Evolutionary conservation across 2,888 invertebrate genomes (phyloP).

Genomic region (Drosophila flavopinicola): DNA sequence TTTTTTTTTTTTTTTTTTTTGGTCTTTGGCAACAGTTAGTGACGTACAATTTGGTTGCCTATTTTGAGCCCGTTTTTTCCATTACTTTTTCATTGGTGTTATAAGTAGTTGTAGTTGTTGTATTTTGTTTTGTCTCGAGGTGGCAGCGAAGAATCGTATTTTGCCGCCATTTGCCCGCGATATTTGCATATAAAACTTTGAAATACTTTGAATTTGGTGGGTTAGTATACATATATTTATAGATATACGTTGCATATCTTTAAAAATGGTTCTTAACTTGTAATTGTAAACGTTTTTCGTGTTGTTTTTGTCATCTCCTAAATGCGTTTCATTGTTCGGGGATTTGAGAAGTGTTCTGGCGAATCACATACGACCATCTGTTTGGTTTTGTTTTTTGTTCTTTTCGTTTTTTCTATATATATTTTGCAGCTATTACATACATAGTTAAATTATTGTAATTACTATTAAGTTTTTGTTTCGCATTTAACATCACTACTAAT

Average conservation of each 20-base stretch:
- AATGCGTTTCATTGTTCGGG: slow-evolving; percentile 54
- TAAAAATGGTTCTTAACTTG: slow-evolving; percentile 70
- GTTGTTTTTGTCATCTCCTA: slow-evolving; percentile 37
- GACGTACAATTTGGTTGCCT: slow-evolving; percentile 11
- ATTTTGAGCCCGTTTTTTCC: slow-evolving; percentile 28
- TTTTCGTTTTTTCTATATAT: slow-evolving; percentile 19
- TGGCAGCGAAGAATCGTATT: slow-evolving; percentile 22
- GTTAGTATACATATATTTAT: slow-evolving; percentile 79
- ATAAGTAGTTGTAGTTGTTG: slow-evolving; percentile 19
- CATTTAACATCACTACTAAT: slow-evolving; percentile 80
- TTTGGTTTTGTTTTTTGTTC: slow-evolving; percentile 3
- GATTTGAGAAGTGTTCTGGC: slow-evolving; percentile 23
- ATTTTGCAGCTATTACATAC: slow-evolving; percentile 60
- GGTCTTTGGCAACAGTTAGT: slow-evolving; percentile 40
- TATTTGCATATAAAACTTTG: slow-evolving; percentile 70
- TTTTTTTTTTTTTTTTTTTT: slow-evolving; percentile 4
- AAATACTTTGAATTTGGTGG: slow-evolving; percentile 81
- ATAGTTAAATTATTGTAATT: slow-evolving; percentile 65
- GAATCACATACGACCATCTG: slow-evolving; percentile 32
- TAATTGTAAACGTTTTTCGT: slow-evolving; percentile 66
- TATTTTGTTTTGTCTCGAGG: slow-evolving; percentile 12
- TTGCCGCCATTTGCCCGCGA: slow-evolving; percentile 32
- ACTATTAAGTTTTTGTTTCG: slow-evolving; percentile 62
- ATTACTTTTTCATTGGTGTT: slow-evolving; percentile 16
- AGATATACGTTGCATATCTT: slow-evolving; percentile 68